phyloP scores from a whole-genome alignment of 2,888 invertebrate genomes.

The Platerodrilus igneus region DNA sequence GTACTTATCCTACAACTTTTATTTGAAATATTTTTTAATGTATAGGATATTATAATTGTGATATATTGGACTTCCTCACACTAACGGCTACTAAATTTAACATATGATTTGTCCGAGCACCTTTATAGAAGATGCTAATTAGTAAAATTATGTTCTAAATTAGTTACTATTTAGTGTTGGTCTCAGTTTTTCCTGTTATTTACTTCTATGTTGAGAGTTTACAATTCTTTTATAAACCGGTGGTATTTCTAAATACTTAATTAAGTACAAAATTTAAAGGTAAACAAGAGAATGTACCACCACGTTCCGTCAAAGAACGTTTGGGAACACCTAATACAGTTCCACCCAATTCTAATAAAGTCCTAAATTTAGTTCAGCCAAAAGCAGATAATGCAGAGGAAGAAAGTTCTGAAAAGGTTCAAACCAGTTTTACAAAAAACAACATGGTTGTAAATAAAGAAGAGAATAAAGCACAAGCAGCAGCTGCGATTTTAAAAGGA shows the following conservation, averaged over 20 bases:
- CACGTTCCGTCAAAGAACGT: conserved; percentile 50
- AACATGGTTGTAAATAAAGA: conserved; percentile 32
- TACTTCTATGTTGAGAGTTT: too few species aligned
- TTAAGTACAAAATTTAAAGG: conserved; percentile 42
- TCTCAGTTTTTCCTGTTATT: too few species aligned
- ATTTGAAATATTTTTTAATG: too few species aligned
- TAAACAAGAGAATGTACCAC: conserved; percentile 58
- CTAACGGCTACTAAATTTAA: too few species aligned
- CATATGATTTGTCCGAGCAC: too few species aligned
- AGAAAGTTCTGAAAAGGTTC: conserved; percentile 16
- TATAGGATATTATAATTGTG: too few species aligned
- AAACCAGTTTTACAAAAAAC: conserved; percentile 20
- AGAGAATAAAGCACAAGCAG: conserved; percentile 42
- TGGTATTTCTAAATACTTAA: background rate
- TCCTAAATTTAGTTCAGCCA: conserved; percentile 47
- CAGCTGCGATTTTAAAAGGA: conserved; percentile 52
- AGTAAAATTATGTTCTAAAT: too few species aligned
- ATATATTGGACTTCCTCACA: too few species aligned
- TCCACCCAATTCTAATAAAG: conserved; percentile 45
- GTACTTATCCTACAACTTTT: too few species aligned
- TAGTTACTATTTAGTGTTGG: too few species aligned
- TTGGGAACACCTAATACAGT: conserved; percentile 44
- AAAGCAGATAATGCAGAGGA: conserved; percentile 37
- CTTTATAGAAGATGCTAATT: too few species aligned
- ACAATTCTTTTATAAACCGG: too few species aligned